Base-by-base conservation (phyloP, 2,113 vertebrate species). In the Sceloporus undulatus region DNA sequence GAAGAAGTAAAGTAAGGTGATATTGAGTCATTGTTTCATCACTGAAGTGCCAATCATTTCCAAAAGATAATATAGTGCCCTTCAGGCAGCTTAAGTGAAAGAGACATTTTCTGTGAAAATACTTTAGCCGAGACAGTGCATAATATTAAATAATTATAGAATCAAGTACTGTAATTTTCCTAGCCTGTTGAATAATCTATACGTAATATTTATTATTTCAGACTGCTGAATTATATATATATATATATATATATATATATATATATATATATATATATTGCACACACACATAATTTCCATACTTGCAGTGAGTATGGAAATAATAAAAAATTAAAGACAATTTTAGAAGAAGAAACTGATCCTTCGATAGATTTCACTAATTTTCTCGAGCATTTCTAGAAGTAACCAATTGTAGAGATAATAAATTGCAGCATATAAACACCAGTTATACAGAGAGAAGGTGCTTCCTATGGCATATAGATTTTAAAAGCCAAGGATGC, bases 91-190 rank as follows among this genome's bases (percentile, higher is more conserved):
- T 77, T 85, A 77, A 66, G 38, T 66, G 84, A 48, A 27, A 66
- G 56, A 78, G 59, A 48, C 2, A 78, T 77, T 85, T 66, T 23
- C 84, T 85, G 34, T 78, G 40, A 48, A 76, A 77, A 85, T 85
- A 65, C 66, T 52, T 66, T 66, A 77, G 56, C 84, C 38, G 62
- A 66, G 56, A 77, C 48, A 75, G 38, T 77, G 84, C 16, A 48
- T 77, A 75, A 40, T 75, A 85, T 85, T 75, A 85, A 85, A 75
- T 75, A 85, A 85, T 78, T 77, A 77, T 66, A 66, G 56, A 56
- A 77, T 76, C 84, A 40, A 23, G 48, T 65, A 48, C 74, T 85
- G 84, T 77, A 38, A 77, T 66, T 85, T 76, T 68, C 9, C 52
- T 34, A 85, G 48, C 6, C n/a, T 9, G 23, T 40, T 29, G 25